Evolutionary conservation across 2,888 invertebrate genomes (phyloP).

Genomic region (Heliconius cydno): DNA sequence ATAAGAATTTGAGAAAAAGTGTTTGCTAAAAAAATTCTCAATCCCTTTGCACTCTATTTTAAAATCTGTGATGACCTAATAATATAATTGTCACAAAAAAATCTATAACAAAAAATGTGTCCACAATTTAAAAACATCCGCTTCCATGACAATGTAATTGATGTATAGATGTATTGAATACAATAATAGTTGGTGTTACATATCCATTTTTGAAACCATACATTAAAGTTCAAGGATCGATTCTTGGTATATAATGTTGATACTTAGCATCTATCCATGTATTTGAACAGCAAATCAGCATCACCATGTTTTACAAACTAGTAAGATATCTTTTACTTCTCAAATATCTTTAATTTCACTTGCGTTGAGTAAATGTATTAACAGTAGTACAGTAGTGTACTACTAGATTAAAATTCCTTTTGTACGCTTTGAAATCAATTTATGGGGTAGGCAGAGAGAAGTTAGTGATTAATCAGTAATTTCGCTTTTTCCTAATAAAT

Average conservation of each 20-base stretch:
- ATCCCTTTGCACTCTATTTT: background rate
- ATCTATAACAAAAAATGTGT: background rate
- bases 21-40: no score
- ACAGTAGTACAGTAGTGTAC: no score
- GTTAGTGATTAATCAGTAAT: background rate
- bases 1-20: no score
- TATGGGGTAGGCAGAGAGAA: background rate
- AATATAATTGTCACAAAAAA: background rate
- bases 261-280: constrained; percentile 23
- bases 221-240: constrained; percentile 56
- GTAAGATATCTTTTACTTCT: constrained; percentile 46
- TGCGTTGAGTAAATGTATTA: background rate
- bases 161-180: background rate
- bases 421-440: background rate
- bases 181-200: constrained; percentile 7
- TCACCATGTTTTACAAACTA: constrained; percentile 53
- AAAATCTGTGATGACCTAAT: background rate
- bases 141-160: background rate
- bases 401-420: background rate
- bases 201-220: constrained; percentile 8
- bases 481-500: no score
- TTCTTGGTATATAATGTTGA: constrained; percentile 48
- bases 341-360: background rate
- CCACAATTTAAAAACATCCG: constrained; percentile 4
- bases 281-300: constrained; percentile 35